These are phyloP conservation scores for Nothobranchius kuhntae DNA, from an alignment of 2,113 vertebrate genomes.

Conservation along the genomic window DNA sequence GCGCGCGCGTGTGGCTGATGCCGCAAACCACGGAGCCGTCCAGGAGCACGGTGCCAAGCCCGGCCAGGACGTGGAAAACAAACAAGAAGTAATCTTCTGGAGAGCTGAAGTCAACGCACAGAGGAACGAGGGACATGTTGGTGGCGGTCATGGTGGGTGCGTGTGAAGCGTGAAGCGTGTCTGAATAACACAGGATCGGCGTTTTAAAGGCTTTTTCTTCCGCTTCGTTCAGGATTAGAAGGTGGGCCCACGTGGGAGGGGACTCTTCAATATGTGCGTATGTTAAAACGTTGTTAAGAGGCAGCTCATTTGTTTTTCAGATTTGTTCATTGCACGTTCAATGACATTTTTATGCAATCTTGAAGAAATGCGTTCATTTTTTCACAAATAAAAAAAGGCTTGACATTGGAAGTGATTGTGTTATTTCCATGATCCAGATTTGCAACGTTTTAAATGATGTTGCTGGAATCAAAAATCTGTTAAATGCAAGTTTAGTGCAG, in stretches of 20 bases:
- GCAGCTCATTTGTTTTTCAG: too few species aligned
- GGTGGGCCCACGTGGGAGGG: not conserved
- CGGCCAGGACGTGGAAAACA: conserved; percentile 52
- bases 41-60: conserved; percentile 41
- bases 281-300: too few species aligned
- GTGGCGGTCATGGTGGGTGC: not conserved
- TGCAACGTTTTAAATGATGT: too few species aligned
- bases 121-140: conserved; percentile 16
- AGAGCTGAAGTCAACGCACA: conserved; percentile 51
- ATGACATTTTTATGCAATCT: too few species aligned
- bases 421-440: too few species aligned
- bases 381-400: too few species aligned
- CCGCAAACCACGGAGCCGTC: conserved; percentile 57
- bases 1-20: conserved; percentile 39
- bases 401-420: too few species aligned
- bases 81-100: conserved; percentile 55
- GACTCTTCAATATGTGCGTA: too few species aligned
- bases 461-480: too few species aligned
- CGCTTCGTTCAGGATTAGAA: not conserved
- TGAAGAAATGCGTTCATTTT: too few species aligned
- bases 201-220: not conserved
- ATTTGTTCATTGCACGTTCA: too few species aligned
- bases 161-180: not conserved
- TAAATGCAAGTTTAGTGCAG: too few species aligned
- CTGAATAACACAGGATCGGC: not conserved